phyloP scores from a whole-genome alignment of 2,113 vertebrate genomes.

The Gymnorhina tibicen region DNA sequence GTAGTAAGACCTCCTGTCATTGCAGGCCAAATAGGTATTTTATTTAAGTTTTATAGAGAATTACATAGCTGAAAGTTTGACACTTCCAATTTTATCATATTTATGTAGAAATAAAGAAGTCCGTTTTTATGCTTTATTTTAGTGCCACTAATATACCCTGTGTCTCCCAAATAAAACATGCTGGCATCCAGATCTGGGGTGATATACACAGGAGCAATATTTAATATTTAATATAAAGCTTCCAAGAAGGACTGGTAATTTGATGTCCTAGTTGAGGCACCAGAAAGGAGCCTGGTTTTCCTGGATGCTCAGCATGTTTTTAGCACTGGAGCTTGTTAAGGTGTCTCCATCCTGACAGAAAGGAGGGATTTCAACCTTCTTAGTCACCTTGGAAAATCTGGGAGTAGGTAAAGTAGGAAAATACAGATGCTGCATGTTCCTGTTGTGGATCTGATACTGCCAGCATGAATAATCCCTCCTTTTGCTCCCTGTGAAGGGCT shows the following conservation, averaged over 20 bases:
- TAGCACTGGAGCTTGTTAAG: background rate
- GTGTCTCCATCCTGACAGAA: background rate
- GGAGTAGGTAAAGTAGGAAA: background rate
- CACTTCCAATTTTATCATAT: conserved; percentile 29
- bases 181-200: background rate
- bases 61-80: conserved; percentile 39
- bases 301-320: background rate
- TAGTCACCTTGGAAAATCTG: background rate
- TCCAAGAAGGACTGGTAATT: background rate
- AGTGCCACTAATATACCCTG: background rate
- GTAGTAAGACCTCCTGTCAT: conserved; percentile 96
- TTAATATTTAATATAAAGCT: background rate
- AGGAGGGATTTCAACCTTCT: background rate
- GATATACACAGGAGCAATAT: background rate
- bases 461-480: background rate
- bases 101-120: conserved; percentile 49
- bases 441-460: background rate
- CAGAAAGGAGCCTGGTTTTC: background rate
- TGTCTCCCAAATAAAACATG: conserved; percentile 43
- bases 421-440: background rate
- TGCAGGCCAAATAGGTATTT: conserved; percentile 96
- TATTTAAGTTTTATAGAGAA: conserved; percentile 54
- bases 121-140: conserved; percentile 28
- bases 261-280: background rate
- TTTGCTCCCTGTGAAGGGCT: background rate